Evolutionary conservation across 2,113 vertebrate species (phyloP), one percentile per base, ranked within the genome.

Genomic region (Calonectris borealis): DNA sequence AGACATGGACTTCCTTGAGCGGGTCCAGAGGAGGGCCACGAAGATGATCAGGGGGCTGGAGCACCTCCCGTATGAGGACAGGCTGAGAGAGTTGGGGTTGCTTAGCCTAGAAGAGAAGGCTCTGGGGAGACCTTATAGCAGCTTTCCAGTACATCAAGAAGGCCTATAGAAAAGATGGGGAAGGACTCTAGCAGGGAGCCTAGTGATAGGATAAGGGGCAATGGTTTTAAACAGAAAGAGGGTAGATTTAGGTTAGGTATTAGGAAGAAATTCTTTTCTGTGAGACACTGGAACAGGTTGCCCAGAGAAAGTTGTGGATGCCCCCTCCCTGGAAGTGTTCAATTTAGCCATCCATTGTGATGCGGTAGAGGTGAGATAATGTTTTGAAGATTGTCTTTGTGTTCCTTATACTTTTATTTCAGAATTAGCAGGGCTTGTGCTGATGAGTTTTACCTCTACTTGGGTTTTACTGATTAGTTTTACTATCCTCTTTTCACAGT

Each of bases 1-100:
- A 2, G 61, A 46, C 34, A 16, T 1, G 7, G 38, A 78, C 1
- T 72, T 68, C 4, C 5, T 79, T 0, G 2, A 34, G 20, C 0
- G 2, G 5, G 22, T 42, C 26, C 54, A 49, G 64, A 58, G 29
- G 25, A 32, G 25, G n/a, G 19, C 9, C 29, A 36, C 9, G 6
- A 14, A 83, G 40, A 49, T 36, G 52, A 13, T 21, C 7, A 1
- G 29, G 9, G 49, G 44, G 25, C 31, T 84, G 65, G 31, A 72
- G 17, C 65, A 36, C 8, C 44, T 91, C 51, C 4, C 3, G 8
- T 65, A 3, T 6, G 55, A 15, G n/a, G 24, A 42, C 29, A 57
- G 38, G 12, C n/a, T 57, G 88, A 51, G 57, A 27, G 27, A 18
- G 32, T 6, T 64, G 31, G 31, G 31, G 13, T 9, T 48, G 49